Conservation (phyloP, 2,113 vertebrate genomes). For the Motacilla tschutschensis region DNA sequence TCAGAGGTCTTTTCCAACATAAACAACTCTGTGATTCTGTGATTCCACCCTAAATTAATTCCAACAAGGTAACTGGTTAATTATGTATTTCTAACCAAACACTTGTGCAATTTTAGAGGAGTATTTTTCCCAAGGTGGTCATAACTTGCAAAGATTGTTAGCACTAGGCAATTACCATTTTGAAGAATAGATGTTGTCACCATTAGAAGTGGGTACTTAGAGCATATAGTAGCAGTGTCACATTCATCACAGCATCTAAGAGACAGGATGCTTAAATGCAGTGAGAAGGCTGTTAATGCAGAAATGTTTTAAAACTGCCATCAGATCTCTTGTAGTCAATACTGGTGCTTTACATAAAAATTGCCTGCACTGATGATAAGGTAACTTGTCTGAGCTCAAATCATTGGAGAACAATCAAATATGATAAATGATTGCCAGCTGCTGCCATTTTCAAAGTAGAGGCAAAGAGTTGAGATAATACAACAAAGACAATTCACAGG, state of each 20-base stretch:
- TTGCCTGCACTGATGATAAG: slow-evolving; percentile 59
- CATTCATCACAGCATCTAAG: slow-evolving; percentile 55
- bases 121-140: slow-evolving; percentile 46
- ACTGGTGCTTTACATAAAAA: slow-evolving; percentile 74
- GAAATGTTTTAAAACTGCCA: slow-evolving; percentile 73
- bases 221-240: slow-evolving; percentile 53
- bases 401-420: slow-evolving; percentile 68
- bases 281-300: slow-evolving; percentile 69
- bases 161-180: slow-evolving; percentile 55
- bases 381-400: slow-evolving; percentile 58
- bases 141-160: slow-evolving; percentile 58
- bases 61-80: slow-evolving; percentile 46
- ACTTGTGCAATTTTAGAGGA: slow-evolving; percentile 31
- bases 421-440: slow-evolving; percentile 65
- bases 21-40: not conserved
- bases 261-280: slow-evolving; percentile 59
- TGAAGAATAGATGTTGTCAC: slow-evolving; percentile 61
- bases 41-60: slow-evolving; percentile 47
- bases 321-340: slow-evolving; percentile 67
- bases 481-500: slow-evolving; percentile 42
- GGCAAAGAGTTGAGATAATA: slow-evolving; percentile 39
- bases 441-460: slow-evolving; percentile 59
- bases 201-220: slow-evolving; percentile 60
- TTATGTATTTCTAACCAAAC: slow-evolving; percentile 62
- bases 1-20: not conserved